Percentiles rank a stretch among this genome's conserved stretches.
These are phyloP conservation scores for Tyrannus savana DNA, from an alignment of 2,113 vertebrate genomes.

Conservation along the genomic window DNA sequence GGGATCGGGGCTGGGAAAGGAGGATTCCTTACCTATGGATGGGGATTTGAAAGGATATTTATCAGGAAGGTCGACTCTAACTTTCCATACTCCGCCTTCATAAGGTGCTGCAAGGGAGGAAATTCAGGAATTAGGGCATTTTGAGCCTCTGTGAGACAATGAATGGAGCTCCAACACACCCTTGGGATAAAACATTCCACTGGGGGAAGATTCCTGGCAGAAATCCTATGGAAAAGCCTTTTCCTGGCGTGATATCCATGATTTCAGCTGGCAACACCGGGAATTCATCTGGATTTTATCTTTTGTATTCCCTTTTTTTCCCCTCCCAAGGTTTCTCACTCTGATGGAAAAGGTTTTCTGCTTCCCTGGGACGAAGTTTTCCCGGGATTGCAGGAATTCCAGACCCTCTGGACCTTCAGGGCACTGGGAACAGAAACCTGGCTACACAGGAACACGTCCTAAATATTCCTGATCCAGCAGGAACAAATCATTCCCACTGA, in stretches of 20 bases:
- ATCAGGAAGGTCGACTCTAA: conserved; percentile 98
- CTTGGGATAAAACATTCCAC: neutral
- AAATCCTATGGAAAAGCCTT: neutral
- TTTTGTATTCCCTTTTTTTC: too few species aligned
- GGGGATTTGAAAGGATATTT: conserved; percentile 99
- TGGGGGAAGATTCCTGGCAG: neutral
- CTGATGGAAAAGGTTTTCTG: too few species aligned
- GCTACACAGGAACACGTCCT: too few species aligned
- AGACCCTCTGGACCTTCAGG: too few species aligned
- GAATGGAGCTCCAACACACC: neutral
- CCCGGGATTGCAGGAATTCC: too few species aligned
- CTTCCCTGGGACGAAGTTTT: too few species aligned
- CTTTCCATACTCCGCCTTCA: conserved; percentile 98
- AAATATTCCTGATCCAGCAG: too few species aligned
- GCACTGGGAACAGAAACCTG: too few species aligned
- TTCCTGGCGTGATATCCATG: neutral
- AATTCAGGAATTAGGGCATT: neutral
- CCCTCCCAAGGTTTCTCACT: too few species aligned
- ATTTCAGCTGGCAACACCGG: neutral
- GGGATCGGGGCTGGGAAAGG: neutral
- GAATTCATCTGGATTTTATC: neutral
- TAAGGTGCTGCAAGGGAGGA: conserved; percentile 86
- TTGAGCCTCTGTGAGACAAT: neutral
- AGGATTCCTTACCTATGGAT: conserved; percentile 88
- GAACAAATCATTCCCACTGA: too few species aligned